phyloP scores from a whole-genome alignment of 2,888 invertebrate genomes.

The Stenotaenia linearis region DNA sequence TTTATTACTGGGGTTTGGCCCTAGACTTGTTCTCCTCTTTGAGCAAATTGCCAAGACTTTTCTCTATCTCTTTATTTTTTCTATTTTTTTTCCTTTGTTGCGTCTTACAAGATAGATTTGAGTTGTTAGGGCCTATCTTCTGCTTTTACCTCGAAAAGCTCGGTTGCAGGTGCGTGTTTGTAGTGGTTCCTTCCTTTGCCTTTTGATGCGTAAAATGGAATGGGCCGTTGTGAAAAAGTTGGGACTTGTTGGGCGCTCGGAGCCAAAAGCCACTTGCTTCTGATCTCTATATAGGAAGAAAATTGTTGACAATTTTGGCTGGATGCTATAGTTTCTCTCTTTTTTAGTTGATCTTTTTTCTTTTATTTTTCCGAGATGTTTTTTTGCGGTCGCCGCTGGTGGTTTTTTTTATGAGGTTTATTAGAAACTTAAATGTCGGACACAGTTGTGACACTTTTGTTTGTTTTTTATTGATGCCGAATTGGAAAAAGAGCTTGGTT shows the following conservation, averaged over 20 bases:
- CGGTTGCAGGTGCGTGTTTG: background rate
- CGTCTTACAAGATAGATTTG: background rate
- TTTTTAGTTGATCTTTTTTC: background rate
- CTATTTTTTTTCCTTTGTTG: background rate
- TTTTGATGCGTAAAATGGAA: conserved; percentile 9
- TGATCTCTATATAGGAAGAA: background rate
- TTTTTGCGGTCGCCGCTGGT: background rate
- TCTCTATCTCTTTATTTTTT: background rate
- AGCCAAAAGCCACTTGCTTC: conserved; percentile 3
- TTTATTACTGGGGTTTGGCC: background rate
- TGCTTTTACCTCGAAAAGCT: background rate
- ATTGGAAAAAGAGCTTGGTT: background rate
- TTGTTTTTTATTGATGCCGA: background rate
- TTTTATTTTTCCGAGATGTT: background rate
- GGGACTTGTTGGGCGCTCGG: background rate
- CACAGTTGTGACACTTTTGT: background rate
- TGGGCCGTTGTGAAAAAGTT: background rate
- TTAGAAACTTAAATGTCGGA: background rate
- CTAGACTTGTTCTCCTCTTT: background rate
- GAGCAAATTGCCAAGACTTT: background rate
- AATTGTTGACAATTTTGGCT: conserved; percentile 4
- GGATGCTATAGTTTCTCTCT: background rate
- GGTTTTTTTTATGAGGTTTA: background rate
- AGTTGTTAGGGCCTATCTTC: background rate
- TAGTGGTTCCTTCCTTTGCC: background rate